Percentiles rank a stretch among this genome's conserved stretches.
These are phyloP conservation scores for Pseudorhiza aurosa DNA, from an alignment of 30 jellyfish, hydroid and myxozoan genomes.

Conservation along the genomic window DNA sequence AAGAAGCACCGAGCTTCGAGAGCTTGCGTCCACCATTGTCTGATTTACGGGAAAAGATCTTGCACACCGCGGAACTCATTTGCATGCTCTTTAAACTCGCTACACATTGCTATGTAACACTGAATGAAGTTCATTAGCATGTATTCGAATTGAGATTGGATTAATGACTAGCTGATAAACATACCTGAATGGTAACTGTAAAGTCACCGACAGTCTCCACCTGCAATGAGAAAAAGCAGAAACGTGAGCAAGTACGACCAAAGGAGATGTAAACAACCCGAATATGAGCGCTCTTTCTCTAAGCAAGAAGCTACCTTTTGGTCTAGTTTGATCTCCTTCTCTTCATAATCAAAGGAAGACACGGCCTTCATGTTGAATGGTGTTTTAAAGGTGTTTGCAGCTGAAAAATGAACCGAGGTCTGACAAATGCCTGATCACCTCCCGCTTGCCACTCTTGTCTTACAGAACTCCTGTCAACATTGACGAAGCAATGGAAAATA, in stretches of 20 bases:
- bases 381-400: background rate
- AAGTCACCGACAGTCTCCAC: slow-evolving; percentile 97
- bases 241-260: too few species aligned
- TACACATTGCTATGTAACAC: too few species aligned
- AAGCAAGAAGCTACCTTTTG: slow-evolving; percentile 34
- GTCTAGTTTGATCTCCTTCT: slow-evolving; percentile 24
- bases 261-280: too few species aligned
- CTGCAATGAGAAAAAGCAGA: slow-evolving; percentile 50
- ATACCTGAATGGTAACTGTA: slow-evolving; percentile 93
- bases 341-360: slow-evolving; percentile 48
- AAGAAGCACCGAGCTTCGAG: too few species aligned
- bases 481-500: background rate
- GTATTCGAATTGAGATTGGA: background rate
- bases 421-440: background rate
- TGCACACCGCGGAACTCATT: too few species aligned
- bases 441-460: background rate
- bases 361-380: slow-evolving; percentile 36
- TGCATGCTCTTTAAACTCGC: too few species aligned
- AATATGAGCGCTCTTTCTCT: background rate
- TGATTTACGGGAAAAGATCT: too few species aligned
- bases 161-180: background rate
- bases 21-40: background rate
- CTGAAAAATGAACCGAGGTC: background rate
- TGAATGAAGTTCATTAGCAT: too few species aligned
- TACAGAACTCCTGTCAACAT: slow-evolving; percentile 4